Percentiles rank a stretch among this genome's conserved stretches.
phyloP scores from a whole-genome alignment of 1,140 invertebrate genomes.

The Brachionus paranguensis region DNA sequence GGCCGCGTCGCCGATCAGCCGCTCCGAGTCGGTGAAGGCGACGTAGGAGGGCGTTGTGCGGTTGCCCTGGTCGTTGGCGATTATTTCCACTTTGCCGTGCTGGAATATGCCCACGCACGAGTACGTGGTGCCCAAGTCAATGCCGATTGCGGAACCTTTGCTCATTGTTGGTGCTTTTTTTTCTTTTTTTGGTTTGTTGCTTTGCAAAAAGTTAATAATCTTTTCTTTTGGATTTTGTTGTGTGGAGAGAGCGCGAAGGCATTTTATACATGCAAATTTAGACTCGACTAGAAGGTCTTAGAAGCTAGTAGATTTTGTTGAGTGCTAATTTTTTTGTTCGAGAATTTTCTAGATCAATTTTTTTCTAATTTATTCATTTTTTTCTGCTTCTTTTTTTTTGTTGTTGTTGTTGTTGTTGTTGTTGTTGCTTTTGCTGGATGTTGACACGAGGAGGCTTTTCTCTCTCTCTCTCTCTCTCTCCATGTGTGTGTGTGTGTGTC shows the following conservation, averaged over 20 bases:
- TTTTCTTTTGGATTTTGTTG: too few relatives aligned
- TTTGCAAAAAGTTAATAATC: background rate
- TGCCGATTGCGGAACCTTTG: constrained; percentile 47
- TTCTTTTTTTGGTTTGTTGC: background rate
- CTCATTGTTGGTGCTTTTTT: constrained; percentile 33
- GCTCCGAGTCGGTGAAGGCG: constrained; percentile 78
- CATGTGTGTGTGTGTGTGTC: too few relatives aligned
- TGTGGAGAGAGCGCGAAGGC: background rate
- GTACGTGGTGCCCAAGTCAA: constrained; percentile 47
- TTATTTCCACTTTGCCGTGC: constrained; percentile 80
- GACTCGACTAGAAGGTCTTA: background rate
- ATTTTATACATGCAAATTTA: background rate
- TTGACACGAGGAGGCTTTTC: background rate
- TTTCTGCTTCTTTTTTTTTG: too few relatives aligned
- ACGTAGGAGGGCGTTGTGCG: constrained; percentile 86
- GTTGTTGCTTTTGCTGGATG: too few relatives aligned
- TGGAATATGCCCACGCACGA: constrained; percentile 58
- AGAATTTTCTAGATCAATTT: background rate
- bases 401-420: too few relatives aligned
- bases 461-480: too few relatives aligned
- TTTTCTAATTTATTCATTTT: background rate
- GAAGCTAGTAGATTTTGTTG: background rate
- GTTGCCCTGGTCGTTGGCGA: constrained; percentile 84
- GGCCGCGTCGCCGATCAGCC: constrained; percentile 72
- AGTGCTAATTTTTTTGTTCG: background rate